Evolutionary conservation across 2,888 invertebrate genomes (phyloP), one percentile per base, ranked within the genome.

Genomic region (Mellilla xanthometata): DNA sequence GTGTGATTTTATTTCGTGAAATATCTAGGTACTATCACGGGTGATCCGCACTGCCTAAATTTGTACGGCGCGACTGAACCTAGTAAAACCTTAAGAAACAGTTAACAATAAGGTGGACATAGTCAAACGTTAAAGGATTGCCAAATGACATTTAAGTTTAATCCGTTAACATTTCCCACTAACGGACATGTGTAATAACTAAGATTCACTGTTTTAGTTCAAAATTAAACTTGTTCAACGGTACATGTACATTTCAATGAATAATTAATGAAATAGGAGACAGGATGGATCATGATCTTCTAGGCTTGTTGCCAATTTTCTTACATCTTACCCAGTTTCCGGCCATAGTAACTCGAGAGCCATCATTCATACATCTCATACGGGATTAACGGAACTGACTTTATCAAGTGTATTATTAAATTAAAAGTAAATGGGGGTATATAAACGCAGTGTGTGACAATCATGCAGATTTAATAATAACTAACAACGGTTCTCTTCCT

Each of bases 271-370:
- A 63, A 65, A 68, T 56, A 60, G 53, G 50, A 52, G 48, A 41
- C 35, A 63, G 61, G 76, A 72, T 72, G 41, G 65, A 72, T 66
- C 69, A 50, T 48, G 48, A 54, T 45, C 29, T 28, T 7, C 12
- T 10, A 12, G 28, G 38, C 31, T 65, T 50, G 59, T 42, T 52
- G 56, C 57, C 60, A 61, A 68, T 74, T 64, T n/a, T n/a, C 72
- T 72, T 70, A 76, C n/a, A n/a, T n/a, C n/a, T n/a, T n/a, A n/a
- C n/a, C 70, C 68, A 64, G 68, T 76, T 84, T 86, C 85, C 85
- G 77, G 73, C 56, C 66, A 66, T 68, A 66, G 68, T n/a, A n/a
- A 56, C 39, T 28, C 52, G 62, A 58, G 62, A 58, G 62, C 64
- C 58, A 55, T 64, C 56, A 54, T 46, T 47, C 50, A 68, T 60